phyloP scores from a whole-genome alignment of 2,888 invertebrate species.

The Drosophila monieri region DNA sequence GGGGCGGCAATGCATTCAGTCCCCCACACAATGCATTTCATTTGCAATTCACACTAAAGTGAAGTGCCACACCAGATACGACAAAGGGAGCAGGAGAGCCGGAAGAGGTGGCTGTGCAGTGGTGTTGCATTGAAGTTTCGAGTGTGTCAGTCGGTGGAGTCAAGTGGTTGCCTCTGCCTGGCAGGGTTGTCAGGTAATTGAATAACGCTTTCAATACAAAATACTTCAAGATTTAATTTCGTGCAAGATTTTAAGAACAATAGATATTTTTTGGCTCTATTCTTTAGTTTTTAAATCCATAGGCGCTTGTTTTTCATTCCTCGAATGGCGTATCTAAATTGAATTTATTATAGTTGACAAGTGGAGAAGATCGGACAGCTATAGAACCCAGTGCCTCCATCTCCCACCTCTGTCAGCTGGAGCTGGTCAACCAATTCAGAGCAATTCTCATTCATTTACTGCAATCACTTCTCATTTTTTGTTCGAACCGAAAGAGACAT shows the following conservation, averaged over 20 bases:
- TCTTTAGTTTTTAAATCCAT: too few species aligned
- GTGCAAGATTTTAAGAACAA: too few species aligned
- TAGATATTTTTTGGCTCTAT: too few species aligned
- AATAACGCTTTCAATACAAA: slow-evolving; percentile 34
- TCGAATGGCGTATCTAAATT: slow-evolving; percentile 61
- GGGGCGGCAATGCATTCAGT: slow-evolving; percentile 14
- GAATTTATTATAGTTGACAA: slow-evolving; percentile 77
- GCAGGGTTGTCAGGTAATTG: slow-evolving; percentile 44
- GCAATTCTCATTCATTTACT: slow-evolving; percentile 50
- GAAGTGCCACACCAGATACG: slow-evolving; percentile 62
- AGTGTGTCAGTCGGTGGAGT: slow-evolving; percentile 44
- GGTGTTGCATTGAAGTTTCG: slow-evolving; percentile 50
- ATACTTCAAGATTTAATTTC: neutral
- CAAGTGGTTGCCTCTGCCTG: slow-evolving; percentile 27
- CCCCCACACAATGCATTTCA: slow-evolving; percentile 33
- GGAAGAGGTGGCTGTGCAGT: neutral
- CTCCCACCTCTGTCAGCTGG: slow-evolving; percentile 17
- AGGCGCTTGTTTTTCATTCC: too few species aligned
- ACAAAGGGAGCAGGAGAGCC: neutral
- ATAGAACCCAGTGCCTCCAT: slow-evolving; percentile 20
- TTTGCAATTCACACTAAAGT: slow-evolving; percentile 55
- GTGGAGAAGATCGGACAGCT: slow-evolving; percentile 25
- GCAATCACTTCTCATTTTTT: slow-evolving; percentile 48
- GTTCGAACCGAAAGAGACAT: slow-evolving; percentile 4
- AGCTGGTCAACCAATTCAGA: slow-evolving; percentile 45